Evolutionary conservation across 2,797 vertebrate genomes (phyloP), one percentile per base, ranked within the genome.

Genomic region (Micropoecilia bifurca): DNA sequence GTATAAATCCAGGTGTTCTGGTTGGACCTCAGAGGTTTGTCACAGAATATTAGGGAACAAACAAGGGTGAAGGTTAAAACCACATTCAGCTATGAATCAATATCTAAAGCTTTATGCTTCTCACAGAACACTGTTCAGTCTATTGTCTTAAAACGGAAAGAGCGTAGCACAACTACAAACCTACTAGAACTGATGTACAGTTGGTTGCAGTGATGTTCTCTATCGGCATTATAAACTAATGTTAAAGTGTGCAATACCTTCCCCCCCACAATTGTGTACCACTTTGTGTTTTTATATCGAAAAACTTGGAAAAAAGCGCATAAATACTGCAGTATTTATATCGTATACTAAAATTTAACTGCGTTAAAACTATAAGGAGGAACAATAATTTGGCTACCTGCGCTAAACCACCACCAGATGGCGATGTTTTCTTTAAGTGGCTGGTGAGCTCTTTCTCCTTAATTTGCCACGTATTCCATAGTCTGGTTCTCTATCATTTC

Each of bases 371-470:
- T 8, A 33, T 66, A 4, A 20, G 6, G 14, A 33, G 14, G 14
- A 39, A 66, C 18, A 41, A 41, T 69, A 43, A 43, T 43, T 43
- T 43, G 13, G 22, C 39, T 13, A 25, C 4, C 1, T 71, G 13
- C 18, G 1, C 16, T 30, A 78, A 82, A 66, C 2, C 18, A 77
- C 80, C 91, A 88, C 85, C 75, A 85, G 88, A 80, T 89, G 89
- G 79, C 85, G 66, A 81, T 86, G 78, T 87, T 85, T 82, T 74
- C 30, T 80, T 48, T 39, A 76, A 74, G 8, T 22, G 28, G 0
- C n/a, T 72, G 36, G 12, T 36, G 71, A 76, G 53, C 66, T 81
- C 48, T 66, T 80, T 55, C 71, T 46, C 77, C 25, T 75, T 53
- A 73, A 12, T 36, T 7, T 39, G 39, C 36, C 75, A 47, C 72